Conservation (phyloP, 2,888 invertebrate genomes). For the Glyphotaelius pellucidus region DNA sequence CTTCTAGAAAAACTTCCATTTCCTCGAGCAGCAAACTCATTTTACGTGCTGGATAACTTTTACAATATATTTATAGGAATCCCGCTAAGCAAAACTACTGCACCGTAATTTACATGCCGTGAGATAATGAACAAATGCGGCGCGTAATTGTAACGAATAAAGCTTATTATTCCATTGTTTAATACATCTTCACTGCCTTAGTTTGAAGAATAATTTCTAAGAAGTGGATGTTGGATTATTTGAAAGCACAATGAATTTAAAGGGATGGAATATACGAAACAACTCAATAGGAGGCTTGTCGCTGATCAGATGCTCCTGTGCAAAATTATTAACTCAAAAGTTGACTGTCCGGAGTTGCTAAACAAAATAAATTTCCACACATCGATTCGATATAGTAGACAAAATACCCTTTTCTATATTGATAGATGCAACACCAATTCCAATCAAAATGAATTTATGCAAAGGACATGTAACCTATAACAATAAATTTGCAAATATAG, state of each 20-base stretch:
- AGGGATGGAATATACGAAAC: too few relatives aligned
- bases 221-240: background rate
- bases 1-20: slow-evolving; percentile 20
- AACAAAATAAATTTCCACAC: too few relatives aligned
- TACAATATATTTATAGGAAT: slow-evolving; percentile 10
- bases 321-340: too few relatives aligned
- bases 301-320: too few relatives aligned
- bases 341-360: too few relatives aligned
- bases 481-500: too few relatives aligned
- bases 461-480: too few relatives aligned
- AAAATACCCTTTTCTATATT: too few relatives aligned
- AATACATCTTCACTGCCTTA: background rate
- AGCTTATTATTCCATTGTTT: background rate
- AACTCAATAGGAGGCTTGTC: too few relatives aligned
- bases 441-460: too few relatives aligned
- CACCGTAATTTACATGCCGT: background rate
- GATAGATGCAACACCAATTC: too few relatives aligned
- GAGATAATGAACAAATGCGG: background rate
- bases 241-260: background rate
- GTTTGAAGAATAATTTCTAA: background rate
- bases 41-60: background rate
- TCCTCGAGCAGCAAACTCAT: background rate
- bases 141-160: background rate
- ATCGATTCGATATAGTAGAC: too few relatives aligned
- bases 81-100: background rate